Conservation (phyloP, 1,140 invertebrate species). For the Melanaphis sacchari region DNA sequence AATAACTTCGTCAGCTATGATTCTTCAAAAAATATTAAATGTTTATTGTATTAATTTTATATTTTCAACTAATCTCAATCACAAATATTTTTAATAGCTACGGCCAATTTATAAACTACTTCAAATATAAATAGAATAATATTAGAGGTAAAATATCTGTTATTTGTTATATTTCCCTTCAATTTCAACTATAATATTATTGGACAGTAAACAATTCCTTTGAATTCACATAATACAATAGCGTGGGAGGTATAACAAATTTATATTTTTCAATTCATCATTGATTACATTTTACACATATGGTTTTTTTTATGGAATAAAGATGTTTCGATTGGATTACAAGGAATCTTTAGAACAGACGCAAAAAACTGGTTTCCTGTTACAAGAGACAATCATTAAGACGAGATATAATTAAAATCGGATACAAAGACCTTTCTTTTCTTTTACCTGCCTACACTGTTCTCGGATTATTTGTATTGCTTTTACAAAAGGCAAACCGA, state of each 20-base stretch:
- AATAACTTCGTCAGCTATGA: neutral
- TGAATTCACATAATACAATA: neutral
- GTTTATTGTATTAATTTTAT: neutral
- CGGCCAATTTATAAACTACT: neutral
- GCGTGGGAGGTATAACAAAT: neutral
- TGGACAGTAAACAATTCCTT: neutral
- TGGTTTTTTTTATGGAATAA: neutral
- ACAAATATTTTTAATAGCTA: neutral
- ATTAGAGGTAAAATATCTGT: neutral
- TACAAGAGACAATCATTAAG: slow-evolving; percentile 12
- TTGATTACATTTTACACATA: neutral
- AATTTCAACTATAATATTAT: neutral
- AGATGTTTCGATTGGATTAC: neutral
- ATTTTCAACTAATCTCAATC: neutral
- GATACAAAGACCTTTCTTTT: slow-evolving; percentile 26
- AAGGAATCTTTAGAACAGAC: neutral
- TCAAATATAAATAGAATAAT: neutral
- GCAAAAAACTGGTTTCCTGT: slow-evolving; percentile 43
- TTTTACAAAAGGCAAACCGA: slow-evolving; percentile 21
- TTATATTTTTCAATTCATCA: neutral
- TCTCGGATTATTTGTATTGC: neutral
- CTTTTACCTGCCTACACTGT: neutral
- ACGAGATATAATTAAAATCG: slow-evolving; percentile 18
- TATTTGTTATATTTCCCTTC: neutral
- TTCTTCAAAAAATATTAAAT: neutral